Conservation (phyloP, 2,797 vertebrate species). For the Trematomus bernacchii region DNA sequence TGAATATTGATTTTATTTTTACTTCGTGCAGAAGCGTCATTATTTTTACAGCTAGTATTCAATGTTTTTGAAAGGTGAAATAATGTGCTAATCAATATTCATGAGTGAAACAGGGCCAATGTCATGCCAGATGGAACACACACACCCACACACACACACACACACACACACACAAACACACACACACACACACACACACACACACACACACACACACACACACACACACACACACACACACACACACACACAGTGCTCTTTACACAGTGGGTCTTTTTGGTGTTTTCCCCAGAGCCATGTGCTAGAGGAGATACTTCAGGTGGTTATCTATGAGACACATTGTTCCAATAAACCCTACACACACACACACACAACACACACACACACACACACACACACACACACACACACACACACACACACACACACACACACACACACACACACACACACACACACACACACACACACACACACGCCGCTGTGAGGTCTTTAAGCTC, state of each 20-base stretch:
- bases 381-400: too few relatives aligned
- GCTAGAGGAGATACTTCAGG: slow-evolving; percentile 75
- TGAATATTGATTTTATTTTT: slow-evolving; percentile 43
- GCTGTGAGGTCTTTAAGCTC: not conserved
- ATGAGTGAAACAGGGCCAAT: slow-evolving; percentile 26
- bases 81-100: slow-evolving; percentile 51
- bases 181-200: not conserved
- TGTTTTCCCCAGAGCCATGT: slow-evolving; percentile 69
- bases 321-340: slow-evolving; percentile 81
- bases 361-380: too few relatives aligned
- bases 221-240: slow-evolving; percentile 10
- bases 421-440: too few relatives aligned
- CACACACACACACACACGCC: too few relatives aligned
- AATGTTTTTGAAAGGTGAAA: slow-evolving; percentile 44
- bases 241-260: slow-evolving; percentile 37
- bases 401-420: too few relatives aligned
- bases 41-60: slow-evolving; percentile 29
- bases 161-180: not conserved
- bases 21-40: not conserved
- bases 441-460: too few relatives aligned
- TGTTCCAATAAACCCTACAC: slow-evolving; percentile 51
- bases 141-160: not conserved
- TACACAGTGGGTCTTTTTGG: slow-evolving; percentile 76
- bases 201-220: not conserved
- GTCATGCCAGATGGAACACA: slow-evolving; percentile 45